These are phyloP conservation scores for Salvelinus alpinus DNA, from an alignment of 2,113 vertebrate species.

Conservation along the genomic window DNA sequence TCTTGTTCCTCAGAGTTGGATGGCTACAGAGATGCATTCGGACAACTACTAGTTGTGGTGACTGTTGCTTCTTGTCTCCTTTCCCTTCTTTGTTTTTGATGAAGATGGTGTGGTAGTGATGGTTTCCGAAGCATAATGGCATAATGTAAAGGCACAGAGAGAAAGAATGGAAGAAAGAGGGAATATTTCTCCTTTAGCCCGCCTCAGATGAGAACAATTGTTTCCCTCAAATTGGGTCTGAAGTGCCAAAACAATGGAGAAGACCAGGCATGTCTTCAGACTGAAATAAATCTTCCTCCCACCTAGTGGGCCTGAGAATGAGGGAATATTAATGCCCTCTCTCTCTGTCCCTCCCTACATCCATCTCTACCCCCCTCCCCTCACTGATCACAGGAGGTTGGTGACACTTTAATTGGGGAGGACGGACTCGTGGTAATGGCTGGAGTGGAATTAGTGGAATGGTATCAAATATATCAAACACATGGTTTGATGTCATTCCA, in stretches of 20 bases:
- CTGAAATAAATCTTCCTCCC: neutral
- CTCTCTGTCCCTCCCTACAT: neutral
- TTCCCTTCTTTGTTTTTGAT: slow-evolving; percentile 3
- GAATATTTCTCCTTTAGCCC: neutral
- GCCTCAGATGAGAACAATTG: neutral
- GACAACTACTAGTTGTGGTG: neutral
- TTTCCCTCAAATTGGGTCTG: slow-evolving; percentile 4
- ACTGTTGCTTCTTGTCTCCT: neutral
- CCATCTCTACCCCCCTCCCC: neutral
- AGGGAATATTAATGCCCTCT: slow-evolving; percentile 7
- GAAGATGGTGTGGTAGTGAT: neutral
- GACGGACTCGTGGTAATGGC: too few species aligned
- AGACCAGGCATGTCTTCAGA: too few species aligned
- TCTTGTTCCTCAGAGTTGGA: neutral
- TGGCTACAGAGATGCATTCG: neutral
- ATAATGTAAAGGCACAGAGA: neutral
- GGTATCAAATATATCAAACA: too few species aligned
- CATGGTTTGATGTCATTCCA: too few species aligned
- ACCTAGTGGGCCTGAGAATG: neutral
- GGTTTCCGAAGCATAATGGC: slow-evolving; percentile 8
- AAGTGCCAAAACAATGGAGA: slow-evolving; percentile 8
- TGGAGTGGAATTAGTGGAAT: too few species aligned
- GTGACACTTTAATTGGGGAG: too few species aligned
- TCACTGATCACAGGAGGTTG: too few species aligned
- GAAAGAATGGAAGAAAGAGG: neutral